Base-by-base conservation (phyloP, 2,888 invertebrate genomes). In the Archips xylosteana region DNA sequence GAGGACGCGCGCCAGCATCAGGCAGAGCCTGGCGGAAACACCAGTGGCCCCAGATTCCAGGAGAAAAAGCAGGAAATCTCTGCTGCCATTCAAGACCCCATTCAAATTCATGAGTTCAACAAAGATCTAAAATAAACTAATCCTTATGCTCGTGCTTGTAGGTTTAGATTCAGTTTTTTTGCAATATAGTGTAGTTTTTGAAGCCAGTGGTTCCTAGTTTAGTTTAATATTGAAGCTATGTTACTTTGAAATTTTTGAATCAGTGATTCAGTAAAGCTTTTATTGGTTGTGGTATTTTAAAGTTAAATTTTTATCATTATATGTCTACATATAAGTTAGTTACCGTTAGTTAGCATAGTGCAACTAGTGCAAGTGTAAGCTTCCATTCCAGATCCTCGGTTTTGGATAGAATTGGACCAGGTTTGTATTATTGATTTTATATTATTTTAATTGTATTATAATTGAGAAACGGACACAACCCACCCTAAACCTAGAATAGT, bases 1-100 rank as follows among this genome's bases (percentile, higher is more conserved):
- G 70, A 77, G 86, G 60, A 88, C 87, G 10, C 82, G 87, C 47
- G 81, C 89, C 42, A 85, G 84, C 75, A 78, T 82, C 76, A 83
- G 86, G 51, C 87, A 85, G 80, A 79, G 84, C 1, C 60, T 85
- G 60, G 84, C 83, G 0, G 87, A 86, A 76, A 90, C 91, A 0
- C 90, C 91, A 2, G 81, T 84, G 0, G 86, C 85, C 1, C 85
- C 86, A 13, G 90, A 91, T 23, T 78, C 86, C 12, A 94, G 91
- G 77, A 94, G 93, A 78, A 94, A 92, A 76, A 86, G 77, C 49
- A 80, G 89, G 59, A 94, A 88, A 77, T 95, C 95, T 36, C 79
- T 95, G 75, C 79, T 95, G 47, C 89, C 89, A 61, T 95, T 95
- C 75, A 95, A 94, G 83, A 94, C 95, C 23, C 95, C 95, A 15